phyloP scores from a whole-genome alignment of 2,113 vertebrate species.

The Lates calcarifer region DNA sequence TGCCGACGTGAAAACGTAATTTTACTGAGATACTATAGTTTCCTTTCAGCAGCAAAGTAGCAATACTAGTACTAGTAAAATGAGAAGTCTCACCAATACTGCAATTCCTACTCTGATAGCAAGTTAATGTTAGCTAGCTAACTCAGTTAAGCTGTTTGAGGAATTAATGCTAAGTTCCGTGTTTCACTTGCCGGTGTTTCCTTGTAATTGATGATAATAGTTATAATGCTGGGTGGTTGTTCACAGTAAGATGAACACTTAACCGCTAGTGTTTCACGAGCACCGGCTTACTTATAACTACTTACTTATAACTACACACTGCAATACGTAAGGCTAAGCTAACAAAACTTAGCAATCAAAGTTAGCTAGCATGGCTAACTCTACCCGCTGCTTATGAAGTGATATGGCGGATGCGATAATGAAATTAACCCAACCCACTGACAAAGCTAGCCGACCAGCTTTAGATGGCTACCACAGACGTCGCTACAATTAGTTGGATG shows the following conservation, averaged over 20 bases:
- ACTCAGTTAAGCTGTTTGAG: background rate
- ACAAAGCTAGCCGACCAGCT: conserved; percentile 43
- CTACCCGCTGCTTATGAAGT: conserved; percentile 6
- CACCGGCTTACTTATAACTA: background rate
- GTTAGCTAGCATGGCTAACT: conserved; percentile 40
- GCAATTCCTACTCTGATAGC: background rate
- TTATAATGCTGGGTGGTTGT: background rate
- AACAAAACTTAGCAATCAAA: conserved; percentile 45
- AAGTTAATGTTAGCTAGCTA: conserved; percentile 20
- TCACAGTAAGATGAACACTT: background rate
- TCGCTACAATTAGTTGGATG: background rate
- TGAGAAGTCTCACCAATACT: background rate
- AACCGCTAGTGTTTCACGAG: background rate
- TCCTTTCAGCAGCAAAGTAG: background rate
- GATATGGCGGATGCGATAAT: conserved; percentile 62
- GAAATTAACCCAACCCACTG: conserved; percentile 37
- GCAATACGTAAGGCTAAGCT: conserved; percentile 9
- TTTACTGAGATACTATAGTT: background rate
- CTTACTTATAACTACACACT: background rate
- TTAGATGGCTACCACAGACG: conserved; percentile 32
- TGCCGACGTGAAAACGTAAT: background rate
- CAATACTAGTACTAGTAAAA: background rate
- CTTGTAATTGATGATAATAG: background rate
- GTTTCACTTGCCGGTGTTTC: background rate
- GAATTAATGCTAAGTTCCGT: background rate